Evolutionary conservation across 2,888 invertebrate genomes (phyloP), one percentile per base, ranked within the genome.

Genomic region (Thecocarcelia acutangulata): DNA sequence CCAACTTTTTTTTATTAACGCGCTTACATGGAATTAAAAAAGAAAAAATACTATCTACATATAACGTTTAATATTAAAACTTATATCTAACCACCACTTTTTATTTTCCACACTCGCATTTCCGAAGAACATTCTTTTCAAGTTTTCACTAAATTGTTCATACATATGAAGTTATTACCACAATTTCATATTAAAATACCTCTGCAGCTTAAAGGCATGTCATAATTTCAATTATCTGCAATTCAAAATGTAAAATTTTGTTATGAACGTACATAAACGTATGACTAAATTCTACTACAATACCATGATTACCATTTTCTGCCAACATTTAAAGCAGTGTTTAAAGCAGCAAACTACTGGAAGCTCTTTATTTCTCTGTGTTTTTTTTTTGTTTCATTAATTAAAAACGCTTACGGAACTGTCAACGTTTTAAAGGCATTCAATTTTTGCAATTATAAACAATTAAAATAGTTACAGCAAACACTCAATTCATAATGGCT

Each of bases 291-390:
- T 24, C 13, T 50, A 50, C 58, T 28, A 48, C 58, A 48, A 70
- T 33, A 63, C 52, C 33, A 73, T 54, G 54, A 56, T 54, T 21
- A 15, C 21, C 13, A 9, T 28, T 37, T 21, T 33, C 69, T 58
- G 46, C 21, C 46, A 54, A 79, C 74, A 80, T 61, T 69, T 58
- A 80, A 80, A 80, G 79, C 79, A 40, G 79, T 74, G 73, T 64
- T 59, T 6, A 70, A 70, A 42, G n/a, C n/a, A n/a, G n/a, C 69
- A 37, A 21, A 54, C 54, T 70, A 58, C 46, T 58, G 9, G 40
- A 70, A 28, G 58, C 58, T 2, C 17, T 59, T 13, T 46, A 44
- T 28, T 21, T 56, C 63, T 15, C 17, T 64, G 46, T 48, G 37
- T 74, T 70, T 33, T 44, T 0, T 17, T 33, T 56, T 17, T 17